phyloP scores from a whole-genome alignment of 2,797 vertebrate species.

The Rhinogobio ventralis region DNA sequence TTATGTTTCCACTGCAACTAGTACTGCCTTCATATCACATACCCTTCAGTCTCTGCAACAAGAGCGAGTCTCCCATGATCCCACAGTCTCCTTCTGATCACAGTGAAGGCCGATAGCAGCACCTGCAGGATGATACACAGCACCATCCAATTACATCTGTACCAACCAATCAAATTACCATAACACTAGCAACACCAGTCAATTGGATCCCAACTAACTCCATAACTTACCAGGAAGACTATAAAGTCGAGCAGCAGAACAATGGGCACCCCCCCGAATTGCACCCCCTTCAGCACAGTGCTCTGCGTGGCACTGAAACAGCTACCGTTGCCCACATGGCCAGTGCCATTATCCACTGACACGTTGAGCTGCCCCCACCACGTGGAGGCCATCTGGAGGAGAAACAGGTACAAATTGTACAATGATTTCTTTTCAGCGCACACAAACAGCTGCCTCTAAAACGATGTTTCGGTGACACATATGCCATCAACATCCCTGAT shows the following conservation, averaged over 20 bases:
- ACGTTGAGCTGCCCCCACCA: slow-evolving; percentile 61
- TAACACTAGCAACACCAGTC: neutral
- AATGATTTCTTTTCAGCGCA: neutral
- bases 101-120: slow-evolving; percentile 84
- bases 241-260: slow-evolving; percentile 89
- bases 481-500: neutral
- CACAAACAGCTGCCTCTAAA: neutral
- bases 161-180: slow-evolving; percentile 17
- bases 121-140: slow-evolving; percentile 69
- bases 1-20: neutral
- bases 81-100: slow-evolving; percentile 92
- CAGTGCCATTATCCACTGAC: slow-evolving; percentile 45
- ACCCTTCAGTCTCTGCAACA: slow-evolving; percentile 85
- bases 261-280: slow-evolving; percentile 89
- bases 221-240: slow-evolving; percentile 85
- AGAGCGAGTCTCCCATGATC: slow-evolving; percentile 93
- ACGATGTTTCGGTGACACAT: neutral
- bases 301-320: slow-evolving; percentile 84
- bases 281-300: slow-evolving; percentile 85
- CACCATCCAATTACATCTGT: neutral
- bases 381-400: slow-evolving; percentile 68
- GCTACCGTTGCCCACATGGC: slow-evolving; percentile 66
- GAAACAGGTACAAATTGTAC: slow-evolving; percentile 5
- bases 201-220: neutral
- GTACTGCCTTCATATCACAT: slow-evolving; percentile 36